phyloP scores from a whole-genome alignment of 2,888 invertebrate species.

The Lypha dubia region DNA sequence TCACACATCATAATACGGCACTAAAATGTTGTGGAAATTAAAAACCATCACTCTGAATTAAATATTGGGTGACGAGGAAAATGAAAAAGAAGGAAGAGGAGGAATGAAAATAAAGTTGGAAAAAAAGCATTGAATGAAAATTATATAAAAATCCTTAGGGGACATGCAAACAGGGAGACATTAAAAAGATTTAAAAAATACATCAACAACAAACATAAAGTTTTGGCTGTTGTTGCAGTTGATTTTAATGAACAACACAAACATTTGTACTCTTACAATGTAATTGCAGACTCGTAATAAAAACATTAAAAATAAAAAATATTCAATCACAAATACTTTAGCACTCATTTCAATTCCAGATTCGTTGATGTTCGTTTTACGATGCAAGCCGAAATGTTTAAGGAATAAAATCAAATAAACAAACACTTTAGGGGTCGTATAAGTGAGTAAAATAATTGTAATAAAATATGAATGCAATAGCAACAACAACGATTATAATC shows the following conservation, averaged over 20 bases:
- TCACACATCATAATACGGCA: conserved; percentile 70
- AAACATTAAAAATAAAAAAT: background rate
- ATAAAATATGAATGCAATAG: conserved; percentile 29
- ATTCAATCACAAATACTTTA: conserved; percentile 40
- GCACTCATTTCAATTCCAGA: conserved; percentile 18
- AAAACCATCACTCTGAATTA: conserved; percentile 37
- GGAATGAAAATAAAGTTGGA: background rate
- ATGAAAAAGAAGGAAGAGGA: background rate
- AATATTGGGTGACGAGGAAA: conserved; percentile 26
- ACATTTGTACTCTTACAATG: conserved; percentile 28
- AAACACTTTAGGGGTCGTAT: conserved; percentile 61
- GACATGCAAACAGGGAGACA: conserved; percentile 34
- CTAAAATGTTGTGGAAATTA: conserved; percentile 48
- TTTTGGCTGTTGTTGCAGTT: conserved; percentile 12
- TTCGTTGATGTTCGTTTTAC: conserved; percentile 45
- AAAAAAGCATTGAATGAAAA: conserved; percentile 53
- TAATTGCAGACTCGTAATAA: conserved; percentile 16
- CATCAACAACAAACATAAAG: conserved; percentile 15
- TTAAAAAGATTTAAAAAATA: conserved; percentile 27
- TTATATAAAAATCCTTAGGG: conserved; percentile 56
- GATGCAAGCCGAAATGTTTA: conserved; percentile 57
- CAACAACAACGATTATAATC: conserved; percentile 26
- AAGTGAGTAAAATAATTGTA: conserved; percentile 51
- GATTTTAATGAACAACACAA: conserved; percentile 46
- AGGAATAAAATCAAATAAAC: conserved; percentile 68